Base-by-base conservation (phyloP, 2,888 invertebrate species). In the Cheilosia grossa region DNA sequence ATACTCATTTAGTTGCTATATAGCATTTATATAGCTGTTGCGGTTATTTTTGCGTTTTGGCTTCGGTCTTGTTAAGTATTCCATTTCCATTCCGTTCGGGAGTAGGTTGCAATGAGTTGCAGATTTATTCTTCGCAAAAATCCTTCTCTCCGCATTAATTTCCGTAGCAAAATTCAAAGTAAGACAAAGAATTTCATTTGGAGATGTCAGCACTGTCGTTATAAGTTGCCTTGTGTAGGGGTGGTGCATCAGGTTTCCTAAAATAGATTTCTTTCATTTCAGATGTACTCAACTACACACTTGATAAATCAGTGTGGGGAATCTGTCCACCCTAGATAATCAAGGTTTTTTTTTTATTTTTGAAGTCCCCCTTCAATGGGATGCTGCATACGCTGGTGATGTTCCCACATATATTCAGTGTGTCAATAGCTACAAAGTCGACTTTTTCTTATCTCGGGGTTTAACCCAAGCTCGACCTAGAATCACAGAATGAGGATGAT, bases 161-260 rank as follows among this genome's bases (percentile, higher is more conserved):
- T 75, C 64, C 81, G 69, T 70, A 59, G 58, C 67, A 51, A 24
- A 47, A 54, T 47, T 69, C n/a, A 56, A 64, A 54, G 47, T 21
- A 54, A 63, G 58, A 79, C 72, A 66, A 61, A 58, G 74, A 74
- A 74, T 63, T 74, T 69, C 47, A 72, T 54, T 61, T 67, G 59
- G 53, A 69, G 44, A 61, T 54, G 61, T 73, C 80, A 73, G 53
- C 56, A 9, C 17, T 56, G 61, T 19, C 24, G 17, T 24, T 47
- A 13, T 9, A 17, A 30, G 13, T 24, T 64, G 42, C 27, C 44
- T n/a, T 56, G 56, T 56, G 67, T 69, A 56, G 33, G 42, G 49
- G 49, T 49, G 64, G 21, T 24, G 40, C 17, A 37, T 37, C 13
- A 17, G 19, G 40, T 58, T 74, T 56, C 49, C 74, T 15, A 74